A percentile compares a stretch with the other conserved stretches of the same genome.
These are phyloP conservation scores for Apteryx mantelli DNA, from an alignment of 2,113 vertebrate species.

Conservation along the genomic window DNA sequence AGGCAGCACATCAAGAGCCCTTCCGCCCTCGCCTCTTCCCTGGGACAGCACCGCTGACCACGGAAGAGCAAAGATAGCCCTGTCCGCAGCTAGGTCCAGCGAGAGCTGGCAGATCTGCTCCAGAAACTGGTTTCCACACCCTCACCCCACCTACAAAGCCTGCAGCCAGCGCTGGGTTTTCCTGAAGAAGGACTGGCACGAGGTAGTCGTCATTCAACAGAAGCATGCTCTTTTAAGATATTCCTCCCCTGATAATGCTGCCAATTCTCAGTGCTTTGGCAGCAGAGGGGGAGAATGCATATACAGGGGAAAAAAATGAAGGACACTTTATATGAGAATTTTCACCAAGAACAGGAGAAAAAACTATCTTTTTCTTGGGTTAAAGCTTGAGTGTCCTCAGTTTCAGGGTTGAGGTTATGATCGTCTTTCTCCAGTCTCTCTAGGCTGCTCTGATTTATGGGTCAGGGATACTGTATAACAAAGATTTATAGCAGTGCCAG, in stretches of 20 bases:
- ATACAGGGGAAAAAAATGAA: neutral
- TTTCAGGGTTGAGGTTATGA: neutral
- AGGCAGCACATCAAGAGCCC: neutral
- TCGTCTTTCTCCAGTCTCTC: neutral
- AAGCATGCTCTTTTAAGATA: neutral
- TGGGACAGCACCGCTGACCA: neutral
- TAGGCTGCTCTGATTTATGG: neutral
- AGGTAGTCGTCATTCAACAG: neutral
- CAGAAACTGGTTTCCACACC: neutral
- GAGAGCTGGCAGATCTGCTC: neutral
- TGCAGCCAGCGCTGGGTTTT: neutral
- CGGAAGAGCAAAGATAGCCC: neutral
- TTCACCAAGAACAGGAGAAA: neutral
- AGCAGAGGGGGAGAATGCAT: neutral
- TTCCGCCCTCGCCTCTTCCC: fast-evolving
- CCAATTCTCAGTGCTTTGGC: neutral
- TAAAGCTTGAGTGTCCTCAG: neutral
- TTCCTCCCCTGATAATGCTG: neutral
- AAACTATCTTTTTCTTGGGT: neutral
- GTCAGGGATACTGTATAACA: neutral
- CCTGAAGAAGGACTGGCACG: neutral
- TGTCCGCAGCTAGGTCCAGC: neutral
- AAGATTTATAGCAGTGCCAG: fast-evolving
- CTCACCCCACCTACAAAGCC: neutral
- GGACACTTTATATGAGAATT: fast-evolving